Evolutionary conservation across 2,113 vertebrate species (phyloP), one percentile per base, ranked within the genome.

Genomic region (Beaufortia kweichowensis): DNA sequence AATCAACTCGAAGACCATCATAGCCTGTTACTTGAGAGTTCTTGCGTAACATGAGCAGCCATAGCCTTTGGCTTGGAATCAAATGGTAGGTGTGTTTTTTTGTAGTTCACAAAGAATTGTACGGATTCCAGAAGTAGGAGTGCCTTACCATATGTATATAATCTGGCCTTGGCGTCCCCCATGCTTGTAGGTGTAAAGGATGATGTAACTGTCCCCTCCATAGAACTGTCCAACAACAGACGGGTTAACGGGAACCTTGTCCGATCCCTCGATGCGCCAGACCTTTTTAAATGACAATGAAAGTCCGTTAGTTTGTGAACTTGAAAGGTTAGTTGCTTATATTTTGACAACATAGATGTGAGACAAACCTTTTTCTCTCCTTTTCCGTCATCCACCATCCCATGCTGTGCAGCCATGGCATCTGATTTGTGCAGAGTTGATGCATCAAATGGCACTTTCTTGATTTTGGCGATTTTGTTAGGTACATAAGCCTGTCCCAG

Each of bases 121-220:
- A 43, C n/a, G 31, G 17, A 72, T 60, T 29, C 55, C 14, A 72
- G 1, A 68, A 29, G 29, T 31, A 53, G 14, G 19, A 23, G 6
- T 60, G 46, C 46, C 91, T 94, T 87, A 97, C 95, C 96, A 98
- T n/a, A 90, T 94, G 84, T 98, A 98, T 81, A 98, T 94, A 62
- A 97, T 93, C 78, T 95, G 89, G 6, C 95, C 95, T 11, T 77
- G 86, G 26, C 90, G 90, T 26, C 76, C 68, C 0, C 62, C 80
- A 0, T 95, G 92, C 2, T 82, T 89, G 81, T 96, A 98, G 39
- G 89, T 69, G 70, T 98, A 98, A 26, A 91, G 83, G 80, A 96
- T 93, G 79, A 98, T 91, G 76, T 98, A 98, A 89, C 94, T 94
- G 80, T 96, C 95, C 0, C 95, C 95, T 0, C 95, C 95, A 0